Evolutionary conservation across 2,888 invertebrate species (phyloP), one percentile per base, ranked within the genome.

Genomic region (Beris morrisii): DNA sequence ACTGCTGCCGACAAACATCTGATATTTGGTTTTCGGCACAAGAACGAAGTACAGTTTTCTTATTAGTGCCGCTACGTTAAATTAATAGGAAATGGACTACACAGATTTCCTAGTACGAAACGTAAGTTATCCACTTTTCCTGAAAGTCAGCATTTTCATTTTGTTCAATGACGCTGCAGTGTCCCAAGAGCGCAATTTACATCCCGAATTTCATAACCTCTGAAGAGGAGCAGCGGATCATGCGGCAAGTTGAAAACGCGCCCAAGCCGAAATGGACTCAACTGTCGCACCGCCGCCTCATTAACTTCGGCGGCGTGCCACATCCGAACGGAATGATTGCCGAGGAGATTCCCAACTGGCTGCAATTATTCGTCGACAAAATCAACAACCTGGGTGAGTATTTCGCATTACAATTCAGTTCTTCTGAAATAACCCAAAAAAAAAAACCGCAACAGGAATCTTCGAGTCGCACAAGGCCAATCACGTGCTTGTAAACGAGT

Each of bases 201-300:
- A 85, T 97, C 79, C 90, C 95, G 12, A 88, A 96, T 74, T 97
- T 94, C 78, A 89, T 97, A 72, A 88, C 87, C 2, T 81, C 83
- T 70, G 85, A 84, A 48, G 92, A 93, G 76, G 91, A 93, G 77
- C 80, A 84, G 59, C 78, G 83, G 30, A 86, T 98, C 69, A 75
- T 95, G 55, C 84, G 86, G 44, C 84, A 88, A 72, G 88, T 97
- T 30, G 88, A 93, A 74, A 81, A 83, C 46, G 88, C 89, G 9
- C 97, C 98, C 76, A 92, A 87, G 74, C 97, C 97, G 7, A 96
- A 96, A 82, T 99, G 99, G 99, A 95, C 95, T 2, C 92, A 92
- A 76, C 83, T 99, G 48, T 87, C 90, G 22, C 91, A 95, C 77
- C 85, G 98, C 70, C 86, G 97, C 70, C 83, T 99, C n/a, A 96